Evolutionary conservation across 1,140 invertebrate genomes (phyloP), one percentile per base, ranked within the genome.

Genomic region (Anastrepha ludens): DNA sequence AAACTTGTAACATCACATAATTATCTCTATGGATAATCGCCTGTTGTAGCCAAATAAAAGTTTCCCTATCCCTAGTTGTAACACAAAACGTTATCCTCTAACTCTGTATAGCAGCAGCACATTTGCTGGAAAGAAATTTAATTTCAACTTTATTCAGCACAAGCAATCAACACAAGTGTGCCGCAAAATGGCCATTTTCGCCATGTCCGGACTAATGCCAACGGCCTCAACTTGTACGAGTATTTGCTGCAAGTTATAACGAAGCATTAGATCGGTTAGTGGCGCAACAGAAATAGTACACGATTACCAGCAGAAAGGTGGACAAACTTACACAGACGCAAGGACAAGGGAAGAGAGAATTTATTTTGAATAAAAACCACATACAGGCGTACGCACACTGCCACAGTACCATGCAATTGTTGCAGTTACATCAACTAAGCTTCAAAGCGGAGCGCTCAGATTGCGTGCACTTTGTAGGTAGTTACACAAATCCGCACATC

Each of bases 91-190:
- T 55, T 55, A 55, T 55, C 50, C 50, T 55, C 50, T 55, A 0
- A 55, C 50, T 9, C 0, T 55, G 11, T 0, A 1, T 55, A 55
- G 50, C 2, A 55, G 50, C 50, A 55, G 50, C 50, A 8, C 1
- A 29, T 47, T 17, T 29, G 15, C 9, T 41, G 41, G 9, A 41
- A 74, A 55, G 50, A 74, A 74, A 74, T 74, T 74, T 47, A 74
- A 47, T 74, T 74, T 44, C 70, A 50, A 74, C 70, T 74, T 74
- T 74, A 74, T 74, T 47, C 17, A 13, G 41, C 44, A 44, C 29
- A 74, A 74, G 17, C 41, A 74, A 74, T 39, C 70, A 74, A 47
- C 70, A 17, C 15, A 74, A 74, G 47, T 74, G 70, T 8, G 70
- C 41, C 70, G 47, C 15, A 74, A 50, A 74, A 0, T 50, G 39